Conservation (phyloP, 2,113 vertebrate genomes). For the Gymnobelideus leadbeateri region DNA sequence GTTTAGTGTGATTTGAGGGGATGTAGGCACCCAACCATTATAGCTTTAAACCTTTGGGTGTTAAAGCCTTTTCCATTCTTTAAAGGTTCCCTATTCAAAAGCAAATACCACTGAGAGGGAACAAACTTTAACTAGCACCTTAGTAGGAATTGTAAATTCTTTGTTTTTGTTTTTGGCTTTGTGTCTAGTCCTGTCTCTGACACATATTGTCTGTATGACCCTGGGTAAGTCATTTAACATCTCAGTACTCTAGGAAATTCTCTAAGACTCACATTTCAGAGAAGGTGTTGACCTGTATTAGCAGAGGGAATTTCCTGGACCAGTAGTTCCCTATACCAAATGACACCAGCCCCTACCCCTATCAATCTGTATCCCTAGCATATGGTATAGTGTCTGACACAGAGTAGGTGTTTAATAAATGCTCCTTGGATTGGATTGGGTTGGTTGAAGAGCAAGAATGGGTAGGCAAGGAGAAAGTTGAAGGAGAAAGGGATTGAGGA, state of each 20-base stretch:
- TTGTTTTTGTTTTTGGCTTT: background rate
- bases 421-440: slow-evolving; percentile 5
- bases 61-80: background rate
- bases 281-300: too few species aligned
- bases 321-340: too few species aligned
- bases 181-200: background rate
- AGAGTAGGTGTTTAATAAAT: slow-evolving; percentile 32
- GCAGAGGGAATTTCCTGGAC: too few species aligned
- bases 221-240: too few species aligned
- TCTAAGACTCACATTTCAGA: too few species aligned
- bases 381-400: slow-evolving; percentile 1
- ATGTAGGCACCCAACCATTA: background rate
- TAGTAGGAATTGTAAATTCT: background rate
- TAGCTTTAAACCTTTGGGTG: background rate
- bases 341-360: too few species aligned
- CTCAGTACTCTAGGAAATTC: too few species aligned
- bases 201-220: too few species aligned
- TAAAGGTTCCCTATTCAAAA: background rate
- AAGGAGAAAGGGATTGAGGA: background rate
- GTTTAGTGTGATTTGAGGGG: background rate
- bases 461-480: background rate
- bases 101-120: background rate
- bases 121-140: background rate
- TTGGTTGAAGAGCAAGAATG: background rate
- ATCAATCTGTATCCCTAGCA: slow-evolving; percentile 3